phyloP scores from a whole-genome alignment of 2,797 vertebrate genomes.

The Halcyon badia region DNA sequence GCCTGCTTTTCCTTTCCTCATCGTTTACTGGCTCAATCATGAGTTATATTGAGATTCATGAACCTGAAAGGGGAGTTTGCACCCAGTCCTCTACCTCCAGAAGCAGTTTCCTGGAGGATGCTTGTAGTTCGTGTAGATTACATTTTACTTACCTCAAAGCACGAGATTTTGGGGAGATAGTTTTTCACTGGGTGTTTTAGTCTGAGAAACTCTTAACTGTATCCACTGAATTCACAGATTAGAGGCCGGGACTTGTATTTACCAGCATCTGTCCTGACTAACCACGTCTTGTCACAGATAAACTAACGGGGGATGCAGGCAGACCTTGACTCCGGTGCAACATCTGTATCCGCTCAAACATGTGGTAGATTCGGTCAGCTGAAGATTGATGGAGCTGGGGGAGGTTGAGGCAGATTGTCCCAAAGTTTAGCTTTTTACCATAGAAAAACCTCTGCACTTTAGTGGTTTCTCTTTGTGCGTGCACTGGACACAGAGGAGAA shows the following conservation, averaged over 20 bases:
- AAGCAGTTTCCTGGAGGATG: background rate
- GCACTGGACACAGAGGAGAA: background rate
- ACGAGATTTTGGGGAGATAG: background rate
- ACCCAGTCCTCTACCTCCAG: background rate
- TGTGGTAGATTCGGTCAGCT: background rate
- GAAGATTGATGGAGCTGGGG: background rate
- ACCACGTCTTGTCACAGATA: background rate
- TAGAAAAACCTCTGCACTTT: background rate
- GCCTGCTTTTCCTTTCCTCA: background rate
- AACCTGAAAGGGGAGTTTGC: background rate
- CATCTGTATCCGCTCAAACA: background rate
- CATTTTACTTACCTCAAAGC: background rate
- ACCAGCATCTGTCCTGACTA: background rate
- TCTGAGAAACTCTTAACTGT: background rate
- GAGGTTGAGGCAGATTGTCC: fast-evolving
- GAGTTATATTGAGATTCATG: conserved; percentile 8
- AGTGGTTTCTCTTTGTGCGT: background rate
- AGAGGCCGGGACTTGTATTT: conserved; percentile 1
- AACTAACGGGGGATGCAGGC: background rate
- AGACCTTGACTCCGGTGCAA: conserved; percentile 20
- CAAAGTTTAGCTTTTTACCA: background rate
- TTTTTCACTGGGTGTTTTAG: background rate
- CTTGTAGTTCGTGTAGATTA: background rate
- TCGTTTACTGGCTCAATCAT: conserved; percentile 23
- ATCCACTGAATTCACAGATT: background rate